Base-by-base conservation (phyloP, 2,797 vertebrate genomes). In the Gadopsis marmoratus region DNA sequence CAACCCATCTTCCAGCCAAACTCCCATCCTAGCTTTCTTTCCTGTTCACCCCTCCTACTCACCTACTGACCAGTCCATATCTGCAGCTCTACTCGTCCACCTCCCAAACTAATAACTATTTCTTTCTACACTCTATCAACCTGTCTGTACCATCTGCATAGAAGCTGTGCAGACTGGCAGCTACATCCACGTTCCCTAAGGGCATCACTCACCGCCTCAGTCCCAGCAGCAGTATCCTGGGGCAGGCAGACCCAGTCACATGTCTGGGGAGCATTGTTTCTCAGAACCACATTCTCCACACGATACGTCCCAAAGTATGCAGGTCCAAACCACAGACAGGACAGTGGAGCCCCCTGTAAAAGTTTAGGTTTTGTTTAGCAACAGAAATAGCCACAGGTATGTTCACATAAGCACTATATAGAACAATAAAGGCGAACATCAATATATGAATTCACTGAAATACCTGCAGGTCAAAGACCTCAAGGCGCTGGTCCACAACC, bases 191-290 rank as follows among this genome's bases (percentile, higher is more conserved):
- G 39, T 43, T 41, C 7, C 13, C 58, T 6, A 7, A 50, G 8
- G 13, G 31, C 43, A 47, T 58, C 4, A 79, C 89, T 91, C 78
- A 93, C 92, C 77, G 43, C 19, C 65, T 93, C 92, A 33, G 88
- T 85, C 7, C 89, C 92, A 23, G 76, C 78, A 53, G 78, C 83
- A n/a, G 56, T 62, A 1, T 75, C 66, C 71, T 90, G 79, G 8
- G 88, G 62, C 54, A 88, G 41, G 39, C 86, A 88, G 65, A 93
- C 78, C 93, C 92, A 94, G 79, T 92, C 82, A 69, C 92, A 92
- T 0, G 78, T 53, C 35, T 73, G 59, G 2, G 92, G 90, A 7
- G 74, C 11, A 17, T 75, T 88, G 77, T 94, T 94, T 45, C 55
- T 88, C 33, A 94, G 67, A 60, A 94, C 58, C 50, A 93, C 74